Base-by-base conservation (phyloP, 2,113 vertebrate genomes). In the Myrmecobius fasciatus region DNA sequence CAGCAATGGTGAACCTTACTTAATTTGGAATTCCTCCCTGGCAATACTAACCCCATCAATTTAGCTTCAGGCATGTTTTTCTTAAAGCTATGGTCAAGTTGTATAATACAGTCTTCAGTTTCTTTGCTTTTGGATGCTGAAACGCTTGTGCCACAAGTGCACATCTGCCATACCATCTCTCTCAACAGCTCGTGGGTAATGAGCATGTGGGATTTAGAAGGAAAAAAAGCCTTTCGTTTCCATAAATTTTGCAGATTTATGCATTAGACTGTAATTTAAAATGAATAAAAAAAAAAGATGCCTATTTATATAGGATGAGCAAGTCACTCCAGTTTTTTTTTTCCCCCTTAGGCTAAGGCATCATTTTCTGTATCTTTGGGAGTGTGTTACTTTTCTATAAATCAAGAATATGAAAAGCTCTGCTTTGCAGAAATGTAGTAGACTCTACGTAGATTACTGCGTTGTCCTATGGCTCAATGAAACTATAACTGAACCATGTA, bases 181-280 rank as follows among this genome's bases (percentile, higher is more conserved):
- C 22, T n/a, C 90, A 51, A n/a, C 75, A 7, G 31, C 31, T 49
- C 12, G 8, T 26, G n/a, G 3, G 54, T 54, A 93, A 91, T 0
- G 0, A 43, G 51, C 28, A 94, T 75, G 88, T 89, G 90, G 54
- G 24, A 49, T 49, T 43, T 95, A 49, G 88, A 83, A 92, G 92
- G 92, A 49, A 89, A 89, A 92, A 93, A 92, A 89, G 52, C 25
- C 92, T 92, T 94, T 51, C 43, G 53, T 93, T 91, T 88, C 94
- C 89, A 95, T 47, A 60, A 49, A 25, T 56, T 96, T 95, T 60
- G 56, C 52, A 28, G 28, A 89, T 90, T n/a, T 46, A 92, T 8
- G 17, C 54, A 53, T 0, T 31, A 75, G 89, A 43, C 92, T 95
- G 28, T 53, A 17, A 89, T 94, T 47, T 92, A 92, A 94, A 88